A percentile compares a stretch with the other conserved stretches of the same genome.
Conservation (phyloP, 1,140 invertebrate species). For the Euura lappo region DNA sequence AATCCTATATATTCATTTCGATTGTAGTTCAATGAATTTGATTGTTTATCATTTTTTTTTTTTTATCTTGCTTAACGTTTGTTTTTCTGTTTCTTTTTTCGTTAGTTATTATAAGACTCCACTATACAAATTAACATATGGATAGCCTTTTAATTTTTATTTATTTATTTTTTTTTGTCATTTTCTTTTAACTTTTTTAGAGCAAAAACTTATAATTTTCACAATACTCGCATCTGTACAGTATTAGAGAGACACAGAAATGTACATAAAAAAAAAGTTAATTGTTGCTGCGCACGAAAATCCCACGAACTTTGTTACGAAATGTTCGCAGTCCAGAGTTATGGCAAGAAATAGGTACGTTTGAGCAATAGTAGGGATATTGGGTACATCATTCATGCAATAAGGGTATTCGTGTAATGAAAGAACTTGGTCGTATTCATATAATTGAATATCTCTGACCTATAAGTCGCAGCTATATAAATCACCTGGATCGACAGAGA, state of each 20-base stretch:
- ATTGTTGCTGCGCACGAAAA: neutral
- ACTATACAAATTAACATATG: neutral
- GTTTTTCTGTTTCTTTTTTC: neutral
- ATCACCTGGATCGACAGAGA: neutral
- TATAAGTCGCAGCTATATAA: neutral
- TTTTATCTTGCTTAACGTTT: no score
- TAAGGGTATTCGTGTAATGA: no score
- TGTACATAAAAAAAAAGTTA: neutral
- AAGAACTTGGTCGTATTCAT: no score
- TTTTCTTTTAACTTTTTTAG: neutral
- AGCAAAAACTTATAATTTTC: neutral
- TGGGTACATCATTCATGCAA: no score
- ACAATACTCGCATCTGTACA: neutral
- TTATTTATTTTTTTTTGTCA: no score
- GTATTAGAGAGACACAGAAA: neutral
- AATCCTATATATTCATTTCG: conserved; percentile 46
- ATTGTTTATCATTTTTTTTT: neutral
- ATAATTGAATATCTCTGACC: no score
- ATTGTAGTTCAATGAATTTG: conserved; percentile 46
- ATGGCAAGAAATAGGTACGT: neutral
- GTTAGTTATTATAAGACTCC: neutral
- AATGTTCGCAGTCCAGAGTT: neutral
- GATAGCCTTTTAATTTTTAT: neutral
- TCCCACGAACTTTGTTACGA: neutral
- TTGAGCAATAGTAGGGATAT: no score